phyloP scores from a whole-genome alignment of 2,113 vertebrate genomes.

The Murina feae region DNA sequence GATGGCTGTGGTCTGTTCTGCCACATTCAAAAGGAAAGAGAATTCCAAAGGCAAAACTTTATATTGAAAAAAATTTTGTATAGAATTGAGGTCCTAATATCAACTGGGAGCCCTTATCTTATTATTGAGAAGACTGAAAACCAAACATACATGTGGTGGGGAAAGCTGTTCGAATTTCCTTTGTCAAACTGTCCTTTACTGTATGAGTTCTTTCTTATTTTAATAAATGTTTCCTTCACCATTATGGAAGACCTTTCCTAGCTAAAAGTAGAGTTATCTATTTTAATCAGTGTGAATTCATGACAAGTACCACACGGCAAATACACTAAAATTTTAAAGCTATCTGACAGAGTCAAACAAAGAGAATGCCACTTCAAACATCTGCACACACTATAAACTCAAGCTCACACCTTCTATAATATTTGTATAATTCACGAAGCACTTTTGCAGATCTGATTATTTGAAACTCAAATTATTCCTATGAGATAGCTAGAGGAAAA shows the following conservation, averaged over 20 bases:
- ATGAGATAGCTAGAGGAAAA: not conserved
- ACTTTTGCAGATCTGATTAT: not conserved
- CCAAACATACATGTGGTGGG: not conserved
- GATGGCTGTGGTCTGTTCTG: not conserved
- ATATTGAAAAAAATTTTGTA: not conserved
- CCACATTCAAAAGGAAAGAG: not conserved
- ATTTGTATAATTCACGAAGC: not conserved
- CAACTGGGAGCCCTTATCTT: not conserved
- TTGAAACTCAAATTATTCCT: not conserved
- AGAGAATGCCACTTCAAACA: not conserved
- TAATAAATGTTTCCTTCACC: not conserved
- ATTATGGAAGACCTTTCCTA: not conserved
- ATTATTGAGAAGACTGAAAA: not conserved
- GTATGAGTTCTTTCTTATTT: not conserved
- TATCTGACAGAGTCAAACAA: not conserved
- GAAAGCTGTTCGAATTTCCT: not conserved
- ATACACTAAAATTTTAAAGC: not conserved
- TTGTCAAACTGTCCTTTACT: not conserved
- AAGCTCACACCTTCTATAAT: not conserved
- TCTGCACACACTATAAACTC: not conserved
- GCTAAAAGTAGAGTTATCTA: not conserved
- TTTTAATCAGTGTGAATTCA: not conserved
- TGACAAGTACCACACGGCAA: not conserved
- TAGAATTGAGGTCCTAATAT: not conserved
- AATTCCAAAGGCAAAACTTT: not conserved